Evolutionary conservation across 1,140 invertebrate species (phyloP), one percentile per base, ranked within the genome.

Genomic region (Orius laevigatus): DNA sequence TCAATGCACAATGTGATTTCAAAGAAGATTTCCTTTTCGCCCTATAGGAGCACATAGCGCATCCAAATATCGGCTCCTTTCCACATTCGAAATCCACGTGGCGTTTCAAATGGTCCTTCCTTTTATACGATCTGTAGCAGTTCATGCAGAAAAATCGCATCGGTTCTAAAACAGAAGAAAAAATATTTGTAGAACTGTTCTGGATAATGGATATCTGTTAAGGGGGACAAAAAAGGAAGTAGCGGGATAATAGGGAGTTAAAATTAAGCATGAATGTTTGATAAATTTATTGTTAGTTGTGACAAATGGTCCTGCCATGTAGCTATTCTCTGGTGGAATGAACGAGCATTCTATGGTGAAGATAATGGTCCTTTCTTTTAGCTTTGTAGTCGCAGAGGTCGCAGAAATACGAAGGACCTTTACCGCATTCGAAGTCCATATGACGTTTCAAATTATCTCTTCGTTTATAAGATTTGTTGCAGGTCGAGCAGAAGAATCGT

Each of bases 1-100:
- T 25, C 3, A 25, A 8, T 25, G 25, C 40, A 5, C 10, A 14
- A 49, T 72, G 70, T 36, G 66, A 62, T 59, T 72, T 72, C 42
- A 70, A 44, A 56, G 71, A 70, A 45, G 68, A 68, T 36, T 70
- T 70, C 50, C 73, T 70, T 55, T 70, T 67, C 10, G 73, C 68
- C 53, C 63, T 67, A 58, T 70, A 71, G 32, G 64, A 60, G 55
- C 70, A 72, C 12, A 62, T 3, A 5, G 49, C 56, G 46, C 57
- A 61, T 10, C 34, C 14, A 33, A 47, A 57, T 4, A 53, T 50
- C 0, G 57, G 53, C 5, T 47, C 36, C 12, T 55, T 49, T 25
- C 52, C 51, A 42, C 58, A 60, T 36, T 59, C 52, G n/a, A 43
- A 51, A 32, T 50, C 55, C 33, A 50, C 15, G 18, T 52, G 51